Base-by-base conservation (phyloP, 2,797 vertebrate genomes). In the Phalanger gymnotis region DNA sequence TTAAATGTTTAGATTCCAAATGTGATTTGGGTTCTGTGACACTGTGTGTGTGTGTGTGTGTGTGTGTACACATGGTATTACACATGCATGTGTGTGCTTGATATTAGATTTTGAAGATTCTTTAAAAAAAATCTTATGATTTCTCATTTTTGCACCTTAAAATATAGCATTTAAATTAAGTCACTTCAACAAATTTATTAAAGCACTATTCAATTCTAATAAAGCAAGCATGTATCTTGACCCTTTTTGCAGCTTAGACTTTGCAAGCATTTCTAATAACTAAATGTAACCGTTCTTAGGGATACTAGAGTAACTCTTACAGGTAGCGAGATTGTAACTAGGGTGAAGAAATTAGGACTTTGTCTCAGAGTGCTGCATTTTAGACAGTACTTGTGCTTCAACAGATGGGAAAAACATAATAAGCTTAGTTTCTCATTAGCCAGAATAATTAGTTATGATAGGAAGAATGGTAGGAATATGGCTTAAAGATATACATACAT, bases 1-100 rank as follows among this genome's bases (percentile, higher is more conserved):
- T 61, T 93, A 19, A 87, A 95, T 5, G 7, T 28, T 95, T 95
- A 66, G 31, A 81, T 31, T 96, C 16, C 93, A 91, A 90, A 96
- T 73, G 14, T 40, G 34, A 73, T 22, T 73, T 13, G 58, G 58
- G 31, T 61, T 61, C 31, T 61, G 30, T 34, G 31, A 61, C 31
- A 12, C 4, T 61, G 12, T 19, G 14, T 16, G 53, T 53, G 53
- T 53, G 53, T 53, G 53, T 53, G 53, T 53, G 53, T 53, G 53
- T 53, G 53, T 53, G 53, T 53, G 53, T 53, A 10, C 11, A 53
- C 53, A 6, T 53, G 53, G 53, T 53, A n/a, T n/a, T n/a, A n/a
- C n/a, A n/a, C n/a, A n/a, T n/a, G n/a, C n/a, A 31, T 30, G 30
- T 12, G 0, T 61, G 57, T 61, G 27, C 30, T 61, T 61, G 57